Evolutionary conservation across 2,888 invertebrate species (phyloP), one percentile per base, ranked within the genome.

Genomic region (Synergus itoensis): DNA sequence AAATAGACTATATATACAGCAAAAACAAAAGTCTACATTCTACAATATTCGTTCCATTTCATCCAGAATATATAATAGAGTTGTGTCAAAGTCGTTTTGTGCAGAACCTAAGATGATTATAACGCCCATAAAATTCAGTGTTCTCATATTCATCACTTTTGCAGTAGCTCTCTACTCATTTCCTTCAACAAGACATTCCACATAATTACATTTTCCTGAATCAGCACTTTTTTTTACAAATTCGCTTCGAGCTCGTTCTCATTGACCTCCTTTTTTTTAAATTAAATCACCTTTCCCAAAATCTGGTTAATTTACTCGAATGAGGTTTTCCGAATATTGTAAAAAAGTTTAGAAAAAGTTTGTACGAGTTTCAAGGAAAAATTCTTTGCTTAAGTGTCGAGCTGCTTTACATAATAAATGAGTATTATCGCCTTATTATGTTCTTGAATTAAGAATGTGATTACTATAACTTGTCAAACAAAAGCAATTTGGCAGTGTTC

Each of bases 131-230:
- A 45, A 67, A 67, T 67, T 43, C 67, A 67, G 18, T 21, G 43
- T 43, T 18, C 21, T 21, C 21, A 9, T 69, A 28, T 69, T 69
- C 45, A 69, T 69, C 48, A 48, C 69, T 69, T 65, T 65, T 69
- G 4, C 43, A 48, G 28, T 48, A n/a, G n/a, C 4, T 21, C 28
- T 21, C 21, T 48, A 21, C 28, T 43, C 21, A 9, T 48, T 16
- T 28, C 45, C 9, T 14, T 28, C 28, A 69, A 48, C 48, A 14
- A 14, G 48, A 45, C 28, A 45, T 69, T 69, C 48, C 69, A 69
- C 69, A 28, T 48, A 69, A 69, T 69, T 28, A 28, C 14, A 69
- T 48, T 69, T 69, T 69, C 28, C 69, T 48, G n/a, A 69, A 48
- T 48, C 48, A 69, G 69, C 69, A 69, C 14, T 69, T 45, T 69